Evolutionary conservation across 2,888 invertebrate species (phyloP), one percentile per base, ranked within the genome.

Genomic region (Drosophila aldrichi): DNA sequence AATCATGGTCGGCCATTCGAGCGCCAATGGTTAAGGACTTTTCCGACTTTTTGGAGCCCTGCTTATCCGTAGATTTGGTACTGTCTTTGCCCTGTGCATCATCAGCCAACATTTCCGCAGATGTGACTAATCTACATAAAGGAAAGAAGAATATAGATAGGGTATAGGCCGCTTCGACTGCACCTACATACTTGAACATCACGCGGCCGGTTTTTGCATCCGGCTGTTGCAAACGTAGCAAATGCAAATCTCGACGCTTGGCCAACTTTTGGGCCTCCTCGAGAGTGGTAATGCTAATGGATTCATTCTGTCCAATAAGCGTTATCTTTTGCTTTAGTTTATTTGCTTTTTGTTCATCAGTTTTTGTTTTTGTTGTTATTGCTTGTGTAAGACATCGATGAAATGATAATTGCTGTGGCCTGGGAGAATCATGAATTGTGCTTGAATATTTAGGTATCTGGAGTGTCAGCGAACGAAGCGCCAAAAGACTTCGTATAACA

Each of bases 241-340:
- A 93, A 89, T 95, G 95, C 71, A 97, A 92, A 57, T 96, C 95
- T 77, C 96, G 93, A 44, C 95, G 94, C 66, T 94, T 94, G 0
- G 96, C 95, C 68, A 97, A 84, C 90, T 94, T 96, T 79, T 95
- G 94, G 0, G 97, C 97, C 81, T 95, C 95, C 74, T 95, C 95
- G 32, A 96, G 76, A 32, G 95, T 95, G 1, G 94, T 94, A 4
- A 96, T 93, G 70, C 93, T 94, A 22, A 95, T 92, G 36, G 94
- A 92, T 81, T 95, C 93, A 89, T 95, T 94, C 38, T 94, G 92
- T 41, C 94, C 93, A 66, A 96, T 93, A 34, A 97, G 91, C 0
- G 96, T 96, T 73, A 97, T 95, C 92, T 94, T 95, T n/a, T 83
- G 70, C 29, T 70, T 73, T 2, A 10, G 51, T 12, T 41, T 70